Base-by-base conservation (phyloP, 2,797 vertebrate species). In the Psittacula derbiana region DNA sequence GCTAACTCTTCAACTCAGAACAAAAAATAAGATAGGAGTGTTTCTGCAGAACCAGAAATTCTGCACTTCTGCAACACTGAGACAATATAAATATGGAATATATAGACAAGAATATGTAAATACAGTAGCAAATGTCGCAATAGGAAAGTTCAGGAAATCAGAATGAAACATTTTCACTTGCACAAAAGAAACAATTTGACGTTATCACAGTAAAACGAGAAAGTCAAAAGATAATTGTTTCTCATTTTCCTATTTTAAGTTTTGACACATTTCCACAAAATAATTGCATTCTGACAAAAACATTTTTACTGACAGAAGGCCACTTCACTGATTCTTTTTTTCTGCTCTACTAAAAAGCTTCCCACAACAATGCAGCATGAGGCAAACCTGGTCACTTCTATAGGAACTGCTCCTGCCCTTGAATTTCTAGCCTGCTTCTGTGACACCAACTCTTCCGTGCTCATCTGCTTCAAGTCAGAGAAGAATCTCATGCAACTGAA, bases 151-250 rank as follows among this genome's bases (percentile, higher is more conserved):
- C 44, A 71, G 43, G 36, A 90, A 91, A 91, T 78, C 23, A 52
- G 79, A 92, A 79, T 30, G 11, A 61, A 67, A 53, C 46, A 53
- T 83, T 83, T 88, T 81, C 53, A 72, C 70, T 95, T 90, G 33
- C 53, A 86, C 64, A 75, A 80, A 93, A 61, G 69, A 90, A 95
- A 78, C 33, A 65, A 52, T 78, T 82, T 74, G 53, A 83, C 61
- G 69, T 67, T 67, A 86, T 58, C 31, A 15, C 79, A 74, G 62
- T 16, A 70, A 91, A 90, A 88, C 81, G 25, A 57, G 86, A 80
- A 95, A 91, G 40, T 69, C 33, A 88, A 88, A 90, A 86, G 57
- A 66, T 73, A 88, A 90, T 86, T 69, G 49, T 89, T 93, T 92
- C 62, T 79, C 62, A 79, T 79, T 92, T 93, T 78, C 65, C 25